Conservation (phyloP, 2,888 invertebrate genomes). For the Andrena bucephala region DNA sequence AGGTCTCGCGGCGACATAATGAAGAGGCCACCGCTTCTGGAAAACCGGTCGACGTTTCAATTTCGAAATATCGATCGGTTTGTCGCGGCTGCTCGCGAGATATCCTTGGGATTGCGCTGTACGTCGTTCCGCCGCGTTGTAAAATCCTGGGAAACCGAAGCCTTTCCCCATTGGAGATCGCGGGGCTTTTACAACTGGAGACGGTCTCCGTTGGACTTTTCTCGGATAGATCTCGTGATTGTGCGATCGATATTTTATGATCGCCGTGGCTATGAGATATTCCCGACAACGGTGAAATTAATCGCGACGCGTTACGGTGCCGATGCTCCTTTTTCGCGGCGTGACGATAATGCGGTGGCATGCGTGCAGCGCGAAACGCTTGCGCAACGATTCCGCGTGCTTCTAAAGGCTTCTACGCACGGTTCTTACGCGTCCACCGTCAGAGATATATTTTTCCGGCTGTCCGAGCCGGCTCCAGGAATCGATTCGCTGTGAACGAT, state of each 20-base stretch:
- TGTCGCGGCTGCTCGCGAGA: neutral
- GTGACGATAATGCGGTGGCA: constrained; percentile 54
- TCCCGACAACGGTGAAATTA: constrained; percentile 24
- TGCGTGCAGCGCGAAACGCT: constrained; percentile 36
- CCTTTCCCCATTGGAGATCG: constrained; percentile 20
- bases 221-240: neutral
- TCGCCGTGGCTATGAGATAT: constrained; percentile 3
- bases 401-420: neutral
- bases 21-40: constrained; percentile 69
- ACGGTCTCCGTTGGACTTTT: neutral
- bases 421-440: constrained; percentile 31
- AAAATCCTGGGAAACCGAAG: constrained; percentile 14
- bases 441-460: constrained; percentile 56
- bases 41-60: constrained; percentile 70
- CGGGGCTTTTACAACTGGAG: neutral
- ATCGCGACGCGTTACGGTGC: constrained; percentile 41
- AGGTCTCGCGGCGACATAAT: constrained; percentile 67
- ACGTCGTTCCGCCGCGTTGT: neutral
- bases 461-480: constrained; percentile 40
- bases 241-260: constrained; percentile 37
- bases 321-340: constrained; percentile 47
- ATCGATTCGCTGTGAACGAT: constrained; percentile 59
- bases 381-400: constrained; percentile 31
- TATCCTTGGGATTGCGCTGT: constrained; percentile 22
- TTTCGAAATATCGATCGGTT: constrained; percentile 60